Evolutionary conservation across 2,888 invertebrate species (phyloP), one percentile per base, ranked within the genome.

Genomic region (Cryptus armator): DNA sequence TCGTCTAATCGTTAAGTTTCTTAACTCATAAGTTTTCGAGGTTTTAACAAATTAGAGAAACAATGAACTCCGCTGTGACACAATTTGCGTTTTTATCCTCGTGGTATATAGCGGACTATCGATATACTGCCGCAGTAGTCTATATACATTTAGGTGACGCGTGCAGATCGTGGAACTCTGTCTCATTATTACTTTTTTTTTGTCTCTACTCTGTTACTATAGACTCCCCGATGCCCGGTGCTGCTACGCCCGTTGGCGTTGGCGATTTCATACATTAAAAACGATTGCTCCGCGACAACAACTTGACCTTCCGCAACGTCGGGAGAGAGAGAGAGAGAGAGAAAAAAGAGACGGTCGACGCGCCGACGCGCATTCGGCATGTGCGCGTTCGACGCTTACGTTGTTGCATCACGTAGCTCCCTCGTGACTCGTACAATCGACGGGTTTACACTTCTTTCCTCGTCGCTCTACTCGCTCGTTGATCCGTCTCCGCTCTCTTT

Each of bases 291-390:
- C 67, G 59, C 71, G 82, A 46, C 81, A 48, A 82, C 79, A 51
- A 71, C 79, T 79, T 82, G 85, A 85, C 85, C 85, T 82, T 82
- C 79, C 85, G 16, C 82, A 85, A 85, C 76, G 66, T 82, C 75
- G 78, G 70, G 78, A 56, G 64, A 59, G 82, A 71, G 53, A 77
- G 32, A 43, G 66, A 46, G 68, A 59, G 37, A 37, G 37, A 37
- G 37, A 7, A 37, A 9, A 37, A 9, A 37, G 6, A 37, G 9
- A 37, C 37, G 6, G 37, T 24, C 37, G 37, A 37, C 37, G 62
- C 68, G 83, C 78, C 74, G 74, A 71, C 72, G 37, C 74, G 62
- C 12, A 66, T 7, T 44, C 44, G 74, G 64, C 66, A 71, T 75
- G 70, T 81, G 68, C 75, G 64, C 76, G 81, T 12, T 24, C 43